Evolutionary conservation across 2,888 invertebrate genomes (phyloP), one percentile per base, ranked within the genome.

Genomic region (Omphaloscelis lunosa): DNA sequence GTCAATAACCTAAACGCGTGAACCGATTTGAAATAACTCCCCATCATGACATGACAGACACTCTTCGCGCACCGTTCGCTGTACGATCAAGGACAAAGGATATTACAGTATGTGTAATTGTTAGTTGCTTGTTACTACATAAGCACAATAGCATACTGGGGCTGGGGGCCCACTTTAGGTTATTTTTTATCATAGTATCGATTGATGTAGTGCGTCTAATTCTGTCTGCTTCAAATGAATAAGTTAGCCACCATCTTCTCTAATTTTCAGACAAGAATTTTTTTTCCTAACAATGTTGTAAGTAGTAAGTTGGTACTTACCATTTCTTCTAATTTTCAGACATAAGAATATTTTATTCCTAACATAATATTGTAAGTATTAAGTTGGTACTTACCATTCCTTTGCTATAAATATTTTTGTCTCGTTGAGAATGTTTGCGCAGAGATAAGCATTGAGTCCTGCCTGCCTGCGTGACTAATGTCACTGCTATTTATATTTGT

Each of bases 21-120:
- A 94, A 95, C 94, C 93, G 94, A 94, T 95, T 95, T 92, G 91
- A 92, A 93, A 91, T 92, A 93, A 92, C 93, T 91, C 91, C 89
- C 88, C 86, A 88, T 89, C 86, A 89, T 85, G 90, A 90, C 85
- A 89, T 91, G 91, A 90, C 88, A 83, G 88, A 89, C 90, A 89
- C 88, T 86, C 86, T 83, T 82, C 79, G 82, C 81, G 74, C 77
- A 83, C 84, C 87, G 85, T 87, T 86, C 82, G 74, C 77, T 86
- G 78, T 83, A 83, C 82, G 80, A 84, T 88, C 83, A 89, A 85
- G 86, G 86, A 90, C 89, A 90, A 88, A 88, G 87, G 85, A 86
- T 89, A 81, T 85, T 86, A 83, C 83, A 85, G 71, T 80, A 79
- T 72, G 72, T 83, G 70, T 88, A 79, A 86, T 87, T 84, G 75